These are phyloP conservation scores for Helicoverpa armigera DNA, from an alignment of 1,140 invertebrate genomes.

Conservation along the genomic window DNA sequence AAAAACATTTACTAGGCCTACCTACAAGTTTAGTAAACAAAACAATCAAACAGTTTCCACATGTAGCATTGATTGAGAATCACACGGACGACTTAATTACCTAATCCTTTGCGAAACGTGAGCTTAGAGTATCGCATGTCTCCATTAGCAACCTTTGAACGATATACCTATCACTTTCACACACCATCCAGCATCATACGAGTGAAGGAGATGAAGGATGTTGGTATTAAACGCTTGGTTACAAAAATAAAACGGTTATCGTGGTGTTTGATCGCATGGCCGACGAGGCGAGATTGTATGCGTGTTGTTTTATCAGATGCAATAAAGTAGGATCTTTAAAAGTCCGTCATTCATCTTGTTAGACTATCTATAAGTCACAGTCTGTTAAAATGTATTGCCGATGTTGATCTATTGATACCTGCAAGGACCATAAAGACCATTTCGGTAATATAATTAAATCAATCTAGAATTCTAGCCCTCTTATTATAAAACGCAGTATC, in stretches of 20 bases:
- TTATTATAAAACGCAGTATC: too few species aligned
- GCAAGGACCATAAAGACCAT: too few species aligned
- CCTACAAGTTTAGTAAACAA: neutral
- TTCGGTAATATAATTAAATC: too few species aligned
- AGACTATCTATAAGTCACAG: too few species aligned
- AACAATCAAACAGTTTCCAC: slow-evolving; percentile 21
- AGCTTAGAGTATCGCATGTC: slow-evolving; percentile 52
- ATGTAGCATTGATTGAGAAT: slow-evolving; percentile 34
- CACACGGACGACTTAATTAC: slow-evolving; percentile 52
- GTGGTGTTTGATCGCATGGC: neutral
- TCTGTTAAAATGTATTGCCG: too few species aligned
- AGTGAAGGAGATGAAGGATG: slow-evolving; percentile 12
- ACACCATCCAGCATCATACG: slow-evolving; percentile 1
- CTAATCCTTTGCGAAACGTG: slow-evolving; percentile 54
- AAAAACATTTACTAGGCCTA: too few species aligned
- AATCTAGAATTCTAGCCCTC: too few species aligned
- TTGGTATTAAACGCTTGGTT: slow-evolving; percentile 50
- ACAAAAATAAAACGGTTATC: slow-evolving; percentile 55
- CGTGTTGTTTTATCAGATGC: slow-evolving; percentile 16
- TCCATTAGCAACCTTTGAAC: slow-evolving; percentile 35
- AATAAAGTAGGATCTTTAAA: neutral
- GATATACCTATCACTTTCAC: slow-evolving; percentile 28
- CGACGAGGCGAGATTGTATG: neutral
- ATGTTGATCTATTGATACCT: too few species aligned
- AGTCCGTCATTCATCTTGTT: too few species aligned